Evolutionary conservation across 1,140 invertebrate genomes (phyloP).

Genomic region (Thaumatotibia leucotreta): DNA sequence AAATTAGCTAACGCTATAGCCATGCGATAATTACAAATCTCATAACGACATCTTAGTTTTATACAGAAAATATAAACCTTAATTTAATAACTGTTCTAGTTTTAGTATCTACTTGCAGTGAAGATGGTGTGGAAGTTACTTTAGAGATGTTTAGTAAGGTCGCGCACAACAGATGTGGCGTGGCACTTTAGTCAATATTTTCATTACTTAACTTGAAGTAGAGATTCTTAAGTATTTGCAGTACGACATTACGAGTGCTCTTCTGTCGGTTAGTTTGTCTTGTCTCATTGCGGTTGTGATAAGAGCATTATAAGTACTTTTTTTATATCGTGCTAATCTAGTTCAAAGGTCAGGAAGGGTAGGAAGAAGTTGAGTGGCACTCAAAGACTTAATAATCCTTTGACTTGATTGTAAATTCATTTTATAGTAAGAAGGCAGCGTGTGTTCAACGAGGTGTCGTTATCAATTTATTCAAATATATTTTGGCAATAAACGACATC

Average conservation of each 20-base stretch:
- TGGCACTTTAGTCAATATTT: not conserved
- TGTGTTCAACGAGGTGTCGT: not conserved
- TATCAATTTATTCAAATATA: not conserved
- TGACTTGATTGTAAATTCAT: too few relatives aligned
- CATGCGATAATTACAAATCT: too few relatives aligned
- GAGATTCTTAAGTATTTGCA: not conserved
- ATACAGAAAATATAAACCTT: too few relatives aligned
- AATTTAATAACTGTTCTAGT: not conserved
- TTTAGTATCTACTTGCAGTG: not conserved
- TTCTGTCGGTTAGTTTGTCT: not conserved
- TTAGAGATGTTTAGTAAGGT: not conserved
- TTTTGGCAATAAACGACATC: slow-evolving; percentile 12
- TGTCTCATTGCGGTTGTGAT: not conserved
- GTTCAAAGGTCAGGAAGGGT: too few relatives aligned
- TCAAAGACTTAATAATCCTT: too few relatives aligned
- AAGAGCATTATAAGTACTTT: too few relatives aligned
- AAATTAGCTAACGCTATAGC: too few relatives aligned
- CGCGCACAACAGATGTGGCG: not conserved
- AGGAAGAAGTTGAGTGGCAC: too few relatives aligned
- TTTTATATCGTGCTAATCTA: too few relatives aligned
- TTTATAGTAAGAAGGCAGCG: too few relatives aligned
- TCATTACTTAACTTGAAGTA: not conserved
- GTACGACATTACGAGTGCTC: not conserved
- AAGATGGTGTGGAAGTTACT: not conserved
- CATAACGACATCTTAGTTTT: too few relatives aligned